Base-by-base conservation (phyloP, 2,888 invertebrate species). In the Palloptera scutellata region DNA sequence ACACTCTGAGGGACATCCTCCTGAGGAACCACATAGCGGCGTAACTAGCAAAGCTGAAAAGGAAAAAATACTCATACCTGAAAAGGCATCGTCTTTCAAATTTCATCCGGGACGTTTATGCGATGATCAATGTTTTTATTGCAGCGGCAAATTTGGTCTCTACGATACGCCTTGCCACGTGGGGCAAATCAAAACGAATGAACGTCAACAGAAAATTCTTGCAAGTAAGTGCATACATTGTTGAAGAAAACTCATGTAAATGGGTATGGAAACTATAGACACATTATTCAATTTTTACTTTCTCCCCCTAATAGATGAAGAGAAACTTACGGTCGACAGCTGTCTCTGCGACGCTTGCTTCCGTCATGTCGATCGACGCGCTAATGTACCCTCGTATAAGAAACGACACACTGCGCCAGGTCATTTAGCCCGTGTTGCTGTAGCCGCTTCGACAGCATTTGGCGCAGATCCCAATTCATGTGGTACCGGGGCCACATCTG, bases 341-440 rank as follows among this genome's bases (percentile, higher is more conserved):
- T 95, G 95, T 75, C 87, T 95, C 19, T 95, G 95, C 83, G 94
- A 94, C 83, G 94, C 94, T 11, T 95, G 95, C 80, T 94, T 93
- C 84, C 89, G 94, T 0, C 93, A 93, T 80, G 92, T 95, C 62
- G 94, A 94, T 84, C 88, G 94, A 61, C 92, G 93, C 74, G 92
- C 93, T 61, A 91, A 91, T 85, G 90, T 89, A 65, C 89, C 91
- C 0, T 89, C 90, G 0, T 91, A 91, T 81, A 87, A 88, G 71
- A 90, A 90, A 77, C 86, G 89, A 0, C 75, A 81, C 3, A 81
- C 84, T 2, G 81, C 78, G 0, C 77, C 85, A 2, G 82, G 82
- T 42, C 48, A n/a, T n/a, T 13, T 13, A 9, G 10, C 19, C 4
- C 43, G 86, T 40, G 55, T 68, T 1, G 64, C 67, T 17, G 45